Percentiles rank a stretch among this genome's conserved stretches.
Evolutionary conservation across 2,113 vertebrate genomes (phyloP).

Genomic region (Chamaea fasciata): DNA sequence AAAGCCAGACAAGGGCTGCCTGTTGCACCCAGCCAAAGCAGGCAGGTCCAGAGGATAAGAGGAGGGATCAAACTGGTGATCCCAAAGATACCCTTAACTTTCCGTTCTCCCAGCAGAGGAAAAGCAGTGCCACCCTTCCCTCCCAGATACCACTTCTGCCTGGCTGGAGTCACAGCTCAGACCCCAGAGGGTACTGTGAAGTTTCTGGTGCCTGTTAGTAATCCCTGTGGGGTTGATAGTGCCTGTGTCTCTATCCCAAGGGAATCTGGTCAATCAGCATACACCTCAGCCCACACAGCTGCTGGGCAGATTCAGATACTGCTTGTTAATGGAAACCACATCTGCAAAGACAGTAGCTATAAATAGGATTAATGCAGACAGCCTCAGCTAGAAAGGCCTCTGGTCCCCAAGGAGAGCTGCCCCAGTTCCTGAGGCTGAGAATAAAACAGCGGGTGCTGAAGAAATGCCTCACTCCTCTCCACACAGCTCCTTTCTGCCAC

Average conservation of each 20-base stretch:
- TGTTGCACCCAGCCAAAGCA: background rate
- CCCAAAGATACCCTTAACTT: background rate
- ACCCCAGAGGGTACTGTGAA: rapidly evolving
- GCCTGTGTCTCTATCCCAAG: background rate
- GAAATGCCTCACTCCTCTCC: background rate
- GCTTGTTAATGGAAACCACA: background rate
- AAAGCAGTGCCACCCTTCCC: background rate
- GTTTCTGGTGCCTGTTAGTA: background rate
- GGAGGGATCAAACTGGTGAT: background rate
- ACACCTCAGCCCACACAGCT: background rate
- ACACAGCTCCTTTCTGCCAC: rapidly evolving
- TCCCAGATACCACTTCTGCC: background rate
- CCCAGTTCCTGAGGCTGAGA: background rate
- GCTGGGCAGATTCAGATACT: background rate
- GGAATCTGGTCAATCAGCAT: background rate
- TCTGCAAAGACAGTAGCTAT: background rate
- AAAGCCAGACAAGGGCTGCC: background rate
- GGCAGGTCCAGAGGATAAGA: background rate
- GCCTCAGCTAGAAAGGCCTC: background rate
- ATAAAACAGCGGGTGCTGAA: background rate
- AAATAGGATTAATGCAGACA: background rate
- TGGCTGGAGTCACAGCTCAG: background rate
- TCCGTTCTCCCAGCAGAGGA: background rate
- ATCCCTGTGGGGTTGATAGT: background rate
- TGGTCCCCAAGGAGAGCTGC: background rate